A percentile compares a stretch with the other conserved stretches of the same genome.
These are phyloP conservation scores for Anhinga rufa DNA, from an alignment of 2,113 vertebrate species.

Conservation along the genomic window DNA sequence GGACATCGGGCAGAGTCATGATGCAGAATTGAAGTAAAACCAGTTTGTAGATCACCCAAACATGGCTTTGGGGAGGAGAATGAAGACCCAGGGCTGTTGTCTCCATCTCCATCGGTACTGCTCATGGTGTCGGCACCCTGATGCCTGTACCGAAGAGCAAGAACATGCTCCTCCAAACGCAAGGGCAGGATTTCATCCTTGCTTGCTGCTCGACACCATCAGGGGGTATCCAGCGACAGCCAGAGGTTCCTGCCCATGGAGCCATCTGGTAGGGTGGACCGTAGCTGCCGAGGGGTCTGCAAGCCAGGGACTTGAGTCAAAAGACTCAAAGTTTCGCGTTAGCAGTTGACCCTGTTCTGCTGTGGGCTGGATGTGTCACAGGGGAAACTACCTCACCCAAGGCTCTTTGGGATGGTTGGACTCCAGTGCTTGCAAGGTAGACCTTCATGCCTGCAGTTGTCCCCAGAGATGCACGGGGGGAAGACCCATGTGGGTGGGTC, in stretches of 20 bases:
- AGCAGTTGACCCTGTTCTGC: not conserved
- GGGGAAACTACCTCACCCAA: not conserved
- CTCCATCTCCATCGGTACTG: too few relatives aligned
- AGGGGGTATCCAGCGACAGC: not conserved
- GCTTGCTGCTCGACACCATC: not conserved
- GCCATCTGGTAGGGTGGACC: not conserved
- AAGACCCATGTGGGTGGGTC: not conserved
- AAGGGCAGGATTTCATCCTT: not conserved
- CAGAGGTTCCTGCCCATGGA: not conserved
- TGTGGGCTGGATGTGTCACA: not conserved
- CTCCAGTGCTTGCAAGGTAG: not conserved
- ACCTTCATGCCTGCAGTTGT: not conserved
- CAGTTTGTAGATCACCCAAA: not conserved
- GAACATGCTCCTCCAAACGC: rapidly evolving
- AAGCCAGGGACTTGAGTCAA: not conserved
- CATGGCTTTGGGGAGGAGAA: too few relatives aligned
- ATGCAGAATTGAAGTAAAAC: not conserved
- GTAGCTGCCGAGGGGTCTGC: not conserved
- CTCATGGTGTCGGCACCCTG: not conserved
- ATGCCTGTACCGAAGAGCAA: not conserved
- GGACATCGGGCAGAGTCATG: rapidly evolving
- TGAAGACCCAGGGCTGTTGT: not conserved
- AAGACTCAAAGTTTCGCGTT: not conserved
- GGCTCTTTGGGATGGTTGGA: not conserved
- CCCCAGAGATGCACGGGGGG: not conserved